Evolutionary conservation across 1,140 invertebrate species (phyloP).

Genomic region (Phthorimaea operculella): DNA sequence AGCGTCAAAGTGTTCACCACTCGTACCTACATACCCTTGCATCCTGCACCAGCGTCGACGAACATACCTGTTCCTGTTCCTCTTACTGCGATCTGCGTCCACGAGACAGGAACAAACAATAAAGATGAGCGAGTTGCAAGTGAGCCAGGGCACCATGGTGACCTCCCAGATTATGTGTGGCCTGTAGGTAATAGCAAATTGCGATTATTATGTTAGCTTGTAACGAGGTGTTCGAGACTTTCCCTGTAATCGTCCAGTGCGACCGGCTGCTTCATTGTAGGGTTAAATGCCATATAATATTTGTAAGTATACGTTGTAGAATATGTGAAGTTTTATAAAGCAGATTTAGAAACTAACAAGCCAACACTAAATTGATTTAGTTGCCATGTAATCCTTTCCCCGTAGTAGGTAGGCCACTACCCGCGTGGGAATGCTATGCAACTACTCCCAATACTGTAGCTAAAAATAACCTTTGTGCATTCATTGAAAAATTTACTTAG

Average conservation of each 20-base stretch:
- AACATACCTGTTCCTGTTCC: background rate
- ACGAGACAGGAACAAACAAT: background rate
- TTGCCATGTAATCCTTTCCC: too few species aligned
- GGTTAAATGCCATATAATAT: slow-evolving; percentile 10
- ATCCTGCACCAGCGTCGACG: background rate
- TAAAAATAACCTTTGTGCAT: too few species aligned
- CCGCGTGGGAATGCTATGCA: too few species aligned
- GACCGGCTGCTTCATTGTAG: slow-evolving; percentile 1
- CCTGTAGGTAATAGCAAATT: slow-evolving; percentile 28
- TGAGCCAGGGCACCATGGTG: background rate
- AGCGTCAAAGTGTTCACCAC: slow-evolving; percentile 6
- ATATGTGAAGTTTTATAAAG: background rate
- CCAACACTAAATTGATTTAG: too few species aligned
- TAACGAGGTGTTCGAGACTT: slow-evolving; percentile 38
- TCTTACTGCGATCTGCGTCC: background rate
- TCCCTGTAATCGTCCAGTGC: slow-evolving; percentile 29
- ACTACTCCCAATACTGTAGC: too few species aligned
- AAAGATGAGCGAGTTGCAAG: background rate
- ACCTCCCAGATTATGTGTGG: slow-evolving; percentile 24
- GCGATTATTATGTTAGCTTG: slow-evolving; percentile 30
- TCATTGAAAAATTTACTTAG: too few species aligned
- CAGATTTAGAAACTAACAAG: background rate
- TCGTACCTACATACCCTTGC: background rate
- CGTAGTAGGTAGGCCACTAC: too few species aligned
- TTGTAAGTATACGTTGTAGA: background rate